Conservation (phyloP, 1,140 invertebrate genomes). For the Brachionus paranguensis region DNA sequence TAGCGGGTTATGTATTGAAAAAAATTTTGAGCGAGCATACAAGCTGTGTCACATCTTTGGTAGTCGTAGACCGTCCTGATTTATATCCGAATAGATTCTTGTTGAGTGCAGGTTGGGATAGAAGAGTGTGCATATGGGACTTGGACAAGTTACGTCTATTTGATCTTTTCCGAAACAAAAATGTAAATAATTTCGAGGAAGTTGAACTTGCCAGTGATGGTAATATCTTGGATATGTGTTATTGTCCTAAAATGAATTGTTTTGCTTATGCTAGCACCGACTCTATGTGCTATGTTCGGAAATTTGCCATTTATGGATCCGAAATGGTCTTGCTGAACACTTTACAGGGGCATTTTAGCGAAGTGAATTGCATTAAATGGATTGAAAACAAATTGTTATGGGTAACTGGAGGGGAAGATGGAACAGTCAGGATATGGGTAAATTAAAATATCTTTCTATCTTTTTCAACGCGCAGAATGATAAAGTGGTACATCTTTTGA, state of each 20-base stretch:
- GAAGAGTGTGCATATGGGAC: constrained; percentile 55
- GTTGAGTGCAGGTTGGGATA: constrained; percentile 54
- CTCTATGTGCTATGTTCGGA: constrained; percentile 54
- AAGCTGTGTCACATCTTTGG: constrained; percentile 54
- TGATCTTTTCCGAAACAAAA: constrained; percentile 10
- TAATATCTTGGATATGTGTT: constrained; percentile 52
- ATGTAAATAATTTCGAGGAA: constrained; percentile 37
- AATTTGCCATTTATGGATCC: constrained; percentile 49
- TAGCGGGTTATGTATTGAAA: constrained; percentile 53
- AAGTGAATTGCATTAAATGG: constrained; percentile 51
- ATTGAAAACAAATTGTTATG: constrained; percentile 48
- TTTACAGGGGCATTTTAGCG: constrained; percentile 44
- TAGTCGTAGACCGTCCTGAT: constrained; percentile 47
- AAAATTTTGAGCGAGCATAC: constrained; percentile 51
- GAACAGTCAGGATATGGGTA: constrained; percentile 54
- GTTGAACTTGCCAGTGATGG: constrained; percentile 49
- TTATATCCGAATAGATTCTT: constrained; percentile 45
- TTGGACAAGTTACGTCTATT: constrained; percentile 44
- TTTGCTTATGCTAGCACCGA: constrained; percentile 54
- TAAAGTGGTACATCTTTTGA: too few relatives aligned
- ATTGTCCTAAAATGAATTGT: constrained; percentile 48
- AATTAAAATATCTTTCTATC: neutral
- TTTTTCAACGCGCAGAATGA: too few relatives aligned
- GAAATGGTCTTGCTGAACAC: constrained; percentile 53
- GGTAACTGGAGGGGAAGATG: constrained; percentile 54